These are phyloP conservation scores for Sphenopsis melanotis DNA, from an alignment of 2,797 vertebrate species.

Conservation along the genomic window DNA sequence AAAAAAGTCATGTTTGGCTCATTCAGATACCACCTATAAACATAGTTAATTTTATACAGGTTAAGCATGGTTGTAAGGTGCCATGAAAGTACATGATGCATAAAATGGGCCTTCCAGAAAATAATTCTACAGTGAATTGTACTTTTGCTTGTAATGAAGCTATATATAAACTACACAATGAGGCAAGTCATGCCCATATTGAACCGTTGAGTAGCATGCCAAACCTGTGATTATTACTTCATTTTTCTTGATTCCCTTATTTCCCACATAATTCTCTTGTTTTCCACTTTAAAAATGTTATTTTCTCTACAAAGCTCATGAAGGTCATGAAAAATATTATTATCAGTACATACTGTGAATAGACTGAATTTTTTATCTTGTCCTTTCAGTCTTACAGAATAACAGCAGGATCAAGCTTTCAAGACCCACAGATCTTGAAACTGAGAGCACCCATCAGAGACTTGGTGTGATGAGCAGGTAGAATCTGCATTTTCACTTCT, in stretches of 20 bases:
- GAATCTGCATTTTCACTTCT: not conserved
- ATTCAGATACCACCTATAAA: conserved; percentile 17
- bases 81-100: conserved; percentile 32
- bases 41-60: conserved; percentile 30
- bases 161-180: conserved; percentile 48
- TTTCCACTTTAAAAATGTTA: conserved; percentile 1
- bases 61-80: conserved; percentile 30
- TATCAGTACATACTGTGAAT: not conserved
- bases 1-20: not conserved
- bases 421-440: not conserved
- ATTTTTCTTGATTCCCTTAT: conserved; percentile 66
- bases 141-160: conserved; percentile 50
- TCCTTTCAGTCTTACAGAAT: not conserved
- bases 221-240: conserved; percentile 40
- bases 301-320: not conserved
- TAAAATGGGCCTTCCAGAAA: conserved; percentile 39
- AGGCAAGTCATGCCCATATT: not conserved
- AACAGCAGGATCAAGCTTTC: not conserved
- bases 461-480: not conserved
- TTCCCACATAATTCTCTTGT: not conserved
- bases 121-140: conserved; percentile 42
- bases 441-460: not conserved
- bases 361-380: not conserved
- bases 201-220: not conserved
- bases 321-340: not conserved